Percentiles rank a stretch among this genome's conserved stretches.
These are phyloP conservation scores for Myotis brandtii DNA, from an alignment of 2,113 vertebrate genomes.

Conservation along the genomic window DNA sequence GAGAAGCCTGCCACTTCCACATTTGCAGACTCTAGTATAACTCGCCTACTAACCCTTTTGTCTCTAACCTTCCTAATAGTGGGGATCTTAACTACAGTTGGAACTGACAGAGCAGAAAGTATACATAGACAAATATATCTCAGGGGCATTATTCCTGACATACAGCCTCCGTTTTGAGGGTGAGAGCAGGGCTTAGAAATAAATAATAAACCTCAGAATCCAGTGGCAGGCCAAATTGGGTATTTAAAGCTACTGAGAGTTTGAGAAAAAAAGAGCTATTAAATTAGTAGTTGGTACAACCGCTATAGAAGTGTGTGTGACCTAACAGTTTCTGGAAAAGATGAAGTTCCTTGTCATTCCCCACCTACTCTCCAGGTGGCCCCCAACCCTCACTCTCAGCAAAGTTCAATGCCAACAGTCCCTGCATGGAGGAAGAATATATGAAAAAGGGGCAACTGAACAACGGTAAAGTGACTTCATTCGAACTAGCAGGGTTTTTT, in stretches of 20 bases:
- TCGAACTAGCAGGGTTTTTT: too few species aligned
- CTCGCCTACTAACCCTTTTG: neutral
- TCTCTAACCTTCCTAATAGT: neutral
- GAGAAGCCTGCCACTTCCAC: neutral
- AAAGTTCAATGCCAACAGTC: neutral
- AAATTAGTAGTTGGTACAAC: neutral
- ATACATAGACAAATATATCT: neutral
- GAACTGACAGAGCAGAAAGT: neutral
- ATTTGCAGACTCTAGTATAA: neutral
- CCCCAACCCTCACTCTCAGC: neutral
- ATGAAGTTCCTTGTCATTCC: neutral
- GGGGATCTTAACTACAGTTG: neutral
- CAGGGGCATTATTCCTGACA: neutral
- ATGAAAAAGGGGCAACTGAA: neutral
- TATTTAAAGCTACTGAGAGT: neutral
- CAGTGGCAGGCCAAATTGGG: too few species aligned
- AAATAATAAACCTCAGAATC: neutral
- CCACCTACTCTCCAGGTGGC: neutral
- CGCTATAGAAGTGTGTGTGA: neutral
- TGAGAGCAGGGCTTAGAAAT: neutral
- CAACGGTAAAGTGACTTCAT: neutral
- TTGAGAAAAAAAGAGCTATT: neutral
- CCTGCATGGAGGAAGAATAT: neutral
- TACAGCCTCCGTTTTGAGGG: neutral
- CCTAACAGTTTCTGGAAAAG: neutral